phyloP scores from a whole-genome alignment of 2,888 invertebrate genomes.

The Listrodromus nycthemerus region DNA sequence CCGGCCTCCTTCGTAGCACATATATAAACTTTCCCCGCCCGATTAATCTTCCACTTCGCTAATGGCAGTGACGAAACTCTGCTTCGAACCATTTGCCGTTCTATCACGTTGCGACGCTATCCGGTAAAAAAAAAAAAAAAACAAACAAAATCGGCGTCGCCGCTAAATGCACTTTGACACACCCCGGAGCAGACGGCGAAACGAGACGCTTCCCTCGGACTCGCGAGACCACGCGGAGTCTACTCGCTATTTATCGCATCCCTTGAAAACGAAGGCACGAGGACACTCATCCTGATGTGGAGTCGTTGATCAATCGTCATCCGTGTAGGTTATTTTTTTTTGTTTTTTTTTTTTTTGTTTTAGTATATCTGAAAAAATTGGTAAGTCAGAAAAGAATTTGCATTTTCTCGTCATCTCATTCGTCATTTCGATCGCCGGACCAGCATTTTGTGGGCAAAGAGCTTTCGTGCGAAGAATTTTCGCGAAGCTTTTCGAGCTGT shows the following conservation, averaged over 20 bases:
- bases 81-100: conserved; percentile 57
- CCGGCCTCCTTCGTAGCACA: conserved; percentile 56
- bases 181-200: not conserved
- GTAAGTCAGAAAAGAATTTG: not conserved
- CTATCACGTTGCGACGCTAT: not conserved
- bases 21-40: conserved; percentile 44
- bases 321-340: not conserved
- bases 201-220: conserved; percentile 2
- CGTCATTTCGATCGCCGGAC: conserved; percentile 12
- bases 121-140: not conserved
- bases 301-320: conserved; percentile 3
- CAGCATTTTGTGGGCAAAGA: not conserved
- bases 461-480: not conserved
- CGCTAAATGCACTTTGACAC: not conserved
- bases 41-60: conserved; percentile 12
- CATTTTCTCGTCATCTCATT: conserved; percentile 1
- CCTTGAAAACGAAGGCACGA: not conserved
- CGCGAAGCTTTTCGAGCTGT: not conserved
- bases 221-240: conserved; percentile 14
- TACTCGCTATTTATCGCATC: conserved; percentile 13
- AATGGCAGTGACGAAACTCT: conserved; percentile 33
- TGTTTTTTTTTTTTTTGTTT: not conserved
- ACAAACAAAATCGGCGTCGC: not conserved
- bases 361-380: conserved; percentile 21
- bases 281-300: conserved; percentile 17